A percentile compares a stretch with the other conserved stretches of the same genome.
Evolutionary conservation across 2,113 vertebrate genomes (phyloP).

Genomic region (Cyprinus carpio): DNA sequence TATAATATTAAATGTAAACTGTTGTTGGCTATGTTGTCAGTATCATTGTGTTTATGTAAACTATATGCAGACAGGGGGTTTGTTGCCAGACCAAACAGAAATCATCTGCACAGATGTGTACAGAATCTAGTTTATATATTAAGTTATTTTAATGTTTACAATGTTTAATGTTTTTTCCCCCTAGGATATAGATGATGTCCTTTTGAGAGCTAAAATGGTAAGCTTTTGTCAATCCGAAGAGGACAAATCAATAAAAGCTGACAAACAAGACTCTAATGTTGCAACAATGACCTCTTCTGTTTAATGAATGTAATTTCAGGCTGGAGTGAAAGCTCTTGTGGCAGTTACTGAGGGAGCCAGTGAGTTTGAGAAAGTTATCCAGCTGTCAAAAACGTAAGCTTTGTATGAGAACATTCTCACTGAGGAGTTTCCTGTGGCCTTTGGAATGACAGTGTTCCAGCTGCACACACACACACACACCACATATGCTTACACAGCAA

Average conservation of each 20-base stretch:
- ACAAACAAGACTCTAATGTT: background rate
- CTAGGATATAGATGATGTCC: conserved; percentile 59
- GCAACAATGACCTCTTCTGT: background rate
- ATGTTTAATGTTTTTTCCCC: conserved; percentile 6
- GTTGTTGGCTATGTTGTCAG: background rate
- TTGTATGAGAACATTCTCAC: background rate
- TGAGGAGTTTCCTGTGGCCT: background rate
- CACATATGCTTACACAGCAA: background rate
- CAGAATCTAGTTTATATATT: background rate
- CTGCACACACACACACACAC: background rate
- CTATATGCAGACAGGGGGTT: background rate
- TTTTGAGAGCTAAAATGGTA: conserved; percentile 59
- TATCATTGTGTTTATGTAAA: background rate
- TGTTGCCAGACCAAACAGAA: conserved; percentile 1
- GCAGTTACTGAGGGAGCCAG: conserved; percentile 68
- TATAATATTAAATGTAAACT: conserved; percentile 4
- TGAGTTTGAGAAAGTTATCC: conserved; percentile 68
- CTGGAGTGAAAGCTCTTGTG: conserved; percentile 65
- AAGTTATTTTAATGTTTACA: conserved; percentile 19
- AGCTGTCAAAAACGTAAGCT: conserved; percentile 68
- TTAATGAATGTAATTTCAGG: conserved; percentile 60
- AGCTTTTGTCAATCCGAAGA: conserved; percentile 18
- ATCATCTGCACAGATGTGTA: background rate
- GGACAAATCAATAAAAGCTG: background rate
- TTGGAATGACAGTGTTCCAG: background rate